Base-by-base conservation (phyloP, 2,113 vertebrate genomes). In the Anseranas semipalmata region DNA sequence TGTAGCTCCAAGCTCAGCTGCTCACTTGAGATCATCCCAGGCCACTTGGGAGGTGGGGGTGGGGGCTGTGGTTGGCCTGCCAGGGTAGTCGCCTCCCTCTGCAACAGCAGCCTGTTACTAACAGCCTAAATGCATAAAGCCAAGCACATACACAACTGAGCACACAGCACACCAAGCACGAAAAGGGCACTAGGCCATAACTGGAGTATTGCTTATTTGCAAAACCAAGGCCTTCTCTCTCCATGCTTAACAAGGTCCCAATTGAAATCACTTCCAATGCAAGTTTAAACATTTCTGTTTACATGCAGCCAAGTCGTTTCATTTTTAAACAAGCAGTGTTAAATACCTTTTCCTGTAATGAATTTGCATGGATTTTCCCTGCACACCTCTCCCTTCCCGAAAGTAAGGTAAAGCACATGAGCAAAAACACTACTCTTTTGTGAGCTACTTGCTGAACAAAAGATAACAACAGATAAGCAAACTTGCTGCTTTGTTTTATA, bases 1-100 rank as follows among this genome's bases (percentile, higher is more conserved):
- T 99, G 98, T 82, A 99, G 98, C 97, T 99, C 99, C 97, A 99
- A 97, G 96, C 99, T 99, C 83, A 99, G 97, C 97, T 99, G 99
- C 77, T 99, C 99, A 95, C 99, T 99, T 97, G 99, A 99, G 87
- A 98, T 97, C 86, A 98, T 98, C 87, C 98, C 99, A 90, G 99
- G 98, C 99, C 99, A 99, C 93, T 99, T 99, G 74, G 98, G 97
- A 94, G 98, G 98, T 60, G 98, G 98, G 58, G 96, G 97, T 87
- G 97, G 97, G 46, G 98, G 97, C 86, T 98, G 97, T 53, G 98
- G 95, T 43, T 98, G 99, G 92, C 98, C 97, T 77, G 98, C 98
- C 97, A 99, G 86, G 60, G 98, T 97, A 91, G 98, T 98, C 37
- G 98, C 97, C 96, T 99, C 99, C 97, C 99, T 99, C 98, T 99